Percentiles rank a stretch among this genome's conserved stretches.
Conservation (phyloP, 2,113 vertebrate genomes). For the Poecilia latipinna region DNA sequence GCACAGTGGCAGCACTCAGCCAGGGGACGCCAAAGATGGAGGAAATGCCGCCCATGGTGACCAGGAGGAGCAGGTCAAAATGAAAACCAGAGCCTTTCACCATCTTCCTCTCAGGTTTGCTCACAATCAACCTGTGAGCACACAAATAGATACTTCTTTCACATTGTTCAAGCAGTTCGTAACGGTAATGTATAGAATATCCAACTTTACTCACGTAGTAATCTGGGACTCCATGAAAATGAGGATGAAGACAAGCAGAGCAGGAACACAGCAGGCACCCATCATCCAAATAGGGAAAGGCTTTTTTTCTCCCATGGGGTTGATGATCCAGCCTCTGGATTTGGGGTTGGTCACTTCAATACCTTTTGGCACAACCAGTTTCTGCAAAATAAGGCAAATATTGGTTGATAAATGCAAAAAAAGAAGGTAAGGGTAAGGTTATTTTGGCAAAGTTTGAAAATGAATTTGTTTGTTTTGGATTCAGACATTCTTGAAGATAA, state of each 20-base stretch:
- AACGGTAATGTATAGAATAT: neutral
- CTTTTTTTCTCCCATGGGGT: constrained; percentile 74
- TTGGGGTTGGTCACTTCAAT: constrained; percentile 78
- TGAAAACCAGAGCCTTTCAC: constrained; percentile 96
- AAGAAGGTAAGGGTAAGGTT: neutral
- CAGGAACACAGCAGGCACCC: constrained; percentile 83
- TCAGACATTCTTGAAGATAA: neutral
- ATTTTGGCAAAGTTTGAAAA: neutral
- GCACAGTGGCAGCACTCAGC: constrained; percentile 95
- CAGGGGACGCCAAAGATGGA: constrained; percentile 94
- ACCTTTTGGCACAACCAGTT: constrained; percentile 90
- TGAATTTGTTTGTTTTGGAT: neutral
- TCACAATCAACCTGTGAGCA: constrained; percentile 88
- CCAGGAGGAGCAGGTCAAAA: constrained; percentile 91
- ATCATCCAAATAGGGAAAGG: constrained; percentile 91
- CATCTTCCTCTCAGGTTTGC: constrained; percentile 94
- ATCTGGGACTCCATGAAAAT: constrained; percentile 99
- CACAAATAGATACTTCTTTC: neutral
- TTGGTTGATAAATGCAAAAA: neutral
- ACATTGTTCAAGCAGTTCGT: too few relatives aligned
- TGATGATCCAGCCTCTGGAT: constrained; percentile 86
- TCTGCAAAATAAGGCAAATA: constrained; percentile 76
- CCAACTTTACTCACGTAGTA: constrained; percentile 88
- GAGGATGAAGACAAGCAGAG: constrained; percentile 95
- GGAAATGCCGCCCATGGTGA: constrained; percentile 88